phyloP scores from a whole-genome alignment of 2,113 vertebrate genomes.

The human region DNA sequence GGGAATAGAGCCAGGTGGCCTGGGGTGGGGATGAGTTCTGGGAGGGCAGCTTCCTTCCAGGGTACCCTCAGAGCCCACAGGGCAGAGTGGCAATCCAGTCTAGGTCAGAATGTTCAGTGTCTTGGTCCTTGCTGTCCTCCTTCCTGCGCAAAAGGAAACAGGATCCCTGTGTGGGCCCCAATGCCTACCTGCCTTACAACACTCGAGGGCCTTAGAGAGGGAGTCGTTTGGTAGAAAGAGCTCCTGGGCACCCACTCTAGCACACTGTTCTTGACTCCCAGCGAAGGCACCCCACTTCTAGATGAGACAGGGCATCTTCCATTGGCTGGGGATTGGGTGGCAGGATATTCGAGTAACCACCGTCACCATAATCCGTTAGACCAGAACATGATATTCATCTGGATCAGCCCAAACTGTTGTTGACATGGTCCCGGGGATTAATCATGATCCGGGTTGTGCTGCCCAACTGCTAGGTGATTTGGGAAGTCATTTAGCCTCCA shows the following conservation, averaged over 20 bases:
- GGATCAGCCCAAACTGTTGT: background rate
- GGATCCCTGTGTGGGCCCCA: background rate
- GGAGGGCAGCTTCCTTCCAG: background rate
- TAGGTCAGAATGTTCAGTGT: background rate
- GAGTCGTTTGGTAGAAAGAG: background rate
- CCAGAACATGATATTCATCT: background rate
- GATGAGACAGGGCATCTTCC: background rate
- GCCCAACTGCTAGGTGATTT: background rate
- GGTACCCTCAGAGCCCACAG: background rate
- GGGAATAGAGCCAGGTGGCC: background rate
- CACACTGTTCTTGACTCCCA: background rate
- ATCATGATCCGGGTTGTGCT: background rate
- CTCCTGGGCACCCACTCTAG: background rate
- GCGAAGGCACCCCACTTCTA: background rate
- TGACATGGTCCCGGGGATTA: background rate
- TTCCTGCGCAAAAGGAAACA: background rate
- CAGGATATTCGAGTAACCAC: background rate
- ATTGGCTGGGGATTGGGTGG: background rate
- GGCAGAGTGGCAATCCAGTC: background rate
- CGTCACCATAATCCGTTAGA: background rate
- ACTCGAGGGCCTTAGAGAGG: background rate
- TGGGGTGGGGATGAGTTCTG: background rate
- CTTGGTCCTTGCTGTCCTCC: background rate
- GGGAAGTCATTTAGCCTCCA: background rate
- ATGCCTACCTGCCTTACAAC: background rate